Conservation (phyloP, 2,888 invertebrate genomes). For the Erebia epiphron region DNA sequence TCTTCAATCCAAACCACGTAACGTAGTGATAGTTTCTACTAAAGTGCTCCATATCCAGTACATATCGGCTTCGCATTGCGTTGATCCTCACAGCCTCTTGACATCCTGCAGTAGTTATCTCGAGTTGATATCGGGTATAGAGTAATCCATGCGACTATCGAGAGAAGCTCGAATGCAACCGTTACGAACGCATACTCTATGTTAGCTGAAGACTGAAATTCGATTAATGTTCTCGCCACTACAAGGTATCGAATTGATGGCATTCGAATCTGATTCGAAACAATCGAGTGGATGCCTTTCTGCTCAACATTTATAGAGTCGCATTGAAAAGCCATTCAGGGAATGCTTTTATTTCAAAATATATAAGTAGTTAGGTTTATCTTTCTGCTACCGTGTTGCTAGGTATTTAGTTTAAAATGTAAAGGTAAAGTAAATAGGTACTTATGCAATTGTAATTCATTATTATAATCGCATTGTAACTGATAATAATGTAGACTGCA, state of each 20-base stretch:
- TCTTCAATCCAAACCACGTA: constrained; percentile 25
- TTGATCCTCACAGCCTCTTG: constrained; percentile 35
- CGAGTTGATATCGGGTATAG: constrained; percentile 64
- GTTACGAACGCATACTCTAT: constrained; percentile 75
- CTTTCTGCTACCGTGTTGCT: too few species aligned
- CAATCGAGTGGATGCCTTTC: constrained; percentile 24
- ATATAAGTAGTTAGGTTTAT: background rate
- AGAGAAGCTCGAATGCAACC: constrained; percentile 60
- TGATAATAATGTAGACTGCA: too few species aligned
- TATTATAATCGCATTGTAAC: too few species aligned
- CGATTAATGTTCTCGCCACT: constrained; percentile 66
- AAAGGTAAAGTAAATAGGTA: too few species aligned
- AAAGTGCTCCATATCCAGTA: constrained; percentile 28
- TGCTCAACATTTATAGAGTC: background rate
- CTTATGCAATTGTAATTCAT: too few species aligned
- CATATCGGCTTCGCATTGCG: constrained; percentile 31
- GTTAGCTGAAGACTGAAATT: constrained; percentile 70
- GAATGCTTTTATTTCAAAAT: too few species aligned
- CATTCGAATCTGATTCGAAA: constrained; percentile 62
- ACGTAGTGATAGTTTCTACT: constrained; percentile 26
- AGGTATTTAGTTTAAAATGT: too few species aligned
- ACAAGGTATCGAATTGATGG: constrained; percentile 57
- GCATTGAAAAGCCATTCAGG: background rate
- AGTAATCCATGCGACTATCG: constrained; percentile 66
- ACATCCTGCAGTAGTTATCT: constrained; percentile 55